Evolutionary conservation across 2,888 invertebrate genomes (phyloP), one percentile per base, ranked within the genome.

Genomic region (Perizoma affinitatum): DNA sequence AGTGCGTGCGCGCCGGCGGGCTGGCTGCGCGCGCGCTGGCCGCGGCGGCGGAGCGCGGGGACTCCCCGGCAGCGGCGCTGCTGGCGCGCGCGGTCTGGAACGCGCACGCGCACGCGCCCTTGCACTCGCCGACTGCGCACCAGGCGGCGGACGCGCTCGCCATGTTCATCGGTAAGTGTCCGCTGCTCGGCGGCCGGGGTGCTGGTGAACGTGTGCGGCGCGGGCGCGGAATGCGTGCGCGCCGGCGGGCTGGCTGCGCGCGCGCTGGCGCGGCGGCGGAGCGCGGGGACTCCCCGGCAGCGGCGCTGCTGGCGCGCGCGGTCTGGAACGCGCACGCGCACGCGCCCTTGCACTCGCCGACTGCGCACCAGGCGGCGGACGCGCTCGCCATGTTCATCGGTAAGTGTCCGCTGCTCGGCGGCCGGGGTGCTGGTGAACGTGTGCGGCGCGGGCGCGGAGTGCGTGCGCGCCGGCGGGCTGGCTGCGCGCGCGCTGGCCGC

Each of bases 371-470:
- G 1, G 87, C 88, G 0, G 79, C 85, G 0, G 69, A 75, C 0
- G 88, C 91, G 0, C 76, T 97, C 61, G 94, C 95, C 6, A 93
- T 93, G 58, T 94, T 97, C 62, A 94, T 96, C 10, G 58, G 87
- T 93, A 50, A 95, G 95, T 70, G 92, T 97, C 10, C 94, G 96
- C 0, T 95, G 95, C 78, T 95, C 96, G 5, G 95, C 96, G 3
- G 95, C 96, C 58, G 97, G 97, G 1, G 96, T 97, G 43, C 93
- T 97, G 52, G 96, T 97, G 22, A 97, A 97, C 90, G 93, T 97
- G 73, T 90, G 91, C 74, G 91, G 87, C 36, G 82, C 83, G 64
- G 84, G 88, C 44, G 76, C 74, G 45, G 73, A 66, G 33, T 59
- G 72, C 63, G 67, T 48, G 22, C 70, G 64, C 22, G 81, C 78